phyloP scores from a whole-genome alignment of 2,888 invertebrate species.

The Deilephila porcellus region DNA sequence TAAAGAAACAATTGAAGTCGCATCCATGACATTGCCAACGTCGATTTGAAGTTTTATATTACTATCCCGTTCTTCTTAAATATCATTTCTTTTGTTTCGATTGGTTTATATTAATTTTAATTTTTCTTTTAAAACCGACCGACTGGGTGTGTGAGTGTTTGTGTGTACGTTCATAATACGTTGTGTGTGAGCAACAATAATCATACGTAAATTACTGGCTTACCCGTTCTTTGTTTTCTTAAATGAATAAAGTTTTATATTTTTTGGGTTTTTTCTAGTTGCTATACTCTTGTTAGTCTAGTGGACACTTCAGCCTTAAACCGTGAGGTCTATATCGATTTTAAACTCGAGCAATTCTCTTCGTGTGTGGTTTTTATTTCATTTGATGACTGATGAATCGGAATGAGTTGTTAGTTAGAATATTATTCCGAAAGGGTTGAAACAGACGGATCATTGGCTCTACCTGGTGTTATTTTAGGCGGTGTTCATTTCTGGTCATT shows the following conservation, averaged over 20 bases:
- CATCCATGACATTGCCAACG: conserved; percentile 24
- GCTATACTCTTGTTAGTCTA: no score
- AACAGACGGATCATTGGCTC: no score
- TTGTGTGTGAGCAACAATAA: conserved; percentile 1
- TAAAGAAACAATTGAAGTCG: background rate
- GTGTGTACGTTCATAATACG: background rate
- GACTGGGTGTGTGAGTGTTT: background rate
- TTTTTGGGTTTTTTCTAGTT: background rate
- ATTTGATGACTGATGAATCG: no score
- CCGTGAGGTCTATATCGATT: no score
- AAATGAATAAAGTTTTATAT: background rate
- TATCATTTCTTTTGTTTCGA: conserved; percentile 46
- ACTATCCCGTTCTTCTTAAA: conserved; percentile 32
- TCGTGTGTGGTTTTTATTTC: no score
- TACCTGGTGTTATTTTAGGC: no score
- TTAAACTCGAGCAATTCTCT: no score
- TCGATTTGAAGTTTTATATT: conserved; percentile 32
- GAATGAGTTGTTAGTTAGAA: no score
- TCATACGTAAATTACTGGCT: conserved; percentile 3
- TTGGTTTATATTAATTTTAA: conserved; percentile 31
- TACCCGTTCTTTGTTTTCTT: background rate
- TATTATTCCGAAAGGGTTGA: no score
- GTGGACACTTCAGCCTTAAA: no score
- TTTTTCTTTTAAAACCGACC: conserved; percentile 29
- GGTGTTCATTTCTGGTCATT: no score